Evolutionary conservation across 2,113 vertebrate species (phyloP).

Genomic region (Apaloderma vittatum): DNA sequence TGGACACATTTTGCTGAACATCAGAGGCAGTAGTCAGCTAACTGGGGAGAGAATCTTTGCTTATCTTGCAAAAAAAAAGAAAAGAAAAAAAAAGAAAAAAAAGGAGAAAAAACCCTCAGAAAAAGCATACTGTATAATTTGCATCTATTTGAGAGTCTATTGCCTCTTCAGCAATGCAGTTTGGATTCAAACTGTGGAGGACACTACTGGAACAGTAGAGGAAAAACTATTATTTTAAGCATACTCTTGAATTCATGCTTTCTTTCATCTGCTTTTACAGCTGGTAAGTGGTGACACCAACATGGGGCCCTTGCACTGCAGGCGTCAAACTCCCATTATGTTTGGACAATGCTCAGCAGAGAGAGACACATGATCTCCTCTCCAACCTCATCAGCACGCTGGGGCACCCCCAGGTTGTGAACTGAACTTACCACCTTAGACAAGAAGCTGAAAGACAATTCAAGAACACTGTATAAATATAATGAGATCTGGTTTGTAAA

Average conservation of each 20-base stretch:
- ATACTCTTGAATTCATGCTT: background rate
- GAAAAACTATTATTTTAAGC: background rate
- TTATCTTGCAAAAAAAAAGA: background rate
- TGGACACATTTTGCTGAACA: background rate
- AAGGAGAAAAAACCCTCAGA: background rate
- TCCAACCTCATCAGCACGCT: background rate
- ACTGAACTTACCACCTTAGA: fast-evolving
- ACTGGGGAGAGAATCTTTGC: background rate
- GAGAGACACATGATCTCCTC: background rate
- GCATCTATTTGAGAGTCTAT: background rate
- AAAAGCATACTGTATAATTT: background rate
- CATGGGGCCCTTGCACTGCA: background rate
- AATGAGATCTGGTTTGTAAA: background rate
- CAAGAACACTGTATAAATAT: background rate
- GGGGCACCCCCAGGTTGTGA: background rate
- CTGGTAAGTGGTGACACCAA: background rate
- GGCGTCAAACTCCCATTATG: background rate
- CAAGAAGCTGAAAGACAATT: background rate
- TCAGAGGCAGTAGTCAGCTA: background rate
- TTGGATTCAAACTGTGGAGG: background rate
- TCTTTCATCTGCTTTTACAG: background rate
- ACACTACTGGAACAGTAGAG: background rate
- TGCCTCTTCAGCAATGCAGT: background rate
- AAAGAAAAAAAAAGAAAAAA: background rate
- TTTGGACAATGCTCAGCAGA: fast-evolving